Evolutionary conservation across 2,113 vertebrate genomes (phyloP).

Genomic region (Oxyura jamaicensis): DNA sequence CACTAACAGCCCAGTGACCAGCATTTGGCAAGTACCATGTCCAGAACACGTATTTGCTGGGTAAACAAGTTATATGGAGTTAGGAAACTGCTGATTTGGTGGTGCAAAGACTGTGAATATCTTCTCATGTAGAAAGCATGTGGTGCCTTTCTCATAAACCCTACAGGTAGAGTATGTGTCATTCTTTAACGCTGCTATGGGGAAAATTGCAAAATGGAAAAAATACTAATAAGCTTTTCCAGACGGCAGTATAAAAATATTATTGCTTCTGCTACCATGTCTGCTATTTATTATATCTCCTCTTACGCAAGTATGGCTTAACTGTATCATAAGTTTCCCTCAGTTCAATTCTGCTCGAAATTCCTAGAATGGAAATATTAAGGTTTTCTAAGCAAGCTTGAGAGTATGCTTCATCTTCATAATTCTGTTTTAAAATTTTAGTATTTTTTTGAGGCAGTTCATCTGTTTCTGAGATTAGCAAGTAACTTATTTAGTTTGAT

Average conservation of each 20-base stretch:
- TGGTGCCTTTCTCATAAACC: slow-evolving; percentile 51
- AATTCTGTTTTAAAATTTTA: not conserved
- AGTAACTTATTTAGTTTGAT: not conserved
- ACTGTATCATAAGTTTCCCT: not conserved
- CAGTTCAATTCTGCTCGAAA: not conserved
- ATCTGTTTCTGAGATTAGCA: not conserved
- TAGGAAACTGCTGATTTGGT: slow-evolving; percentile 43
- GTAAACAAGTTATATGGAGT: slow-evolving; percentile 40
- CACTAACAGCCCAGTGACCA: slow-evolving; percentile 11
- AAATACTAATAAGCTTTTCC: slow-evolving; percentile 68
- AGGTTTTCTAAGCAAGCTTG: not conserved
- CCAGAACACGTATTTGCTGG: slow-evolving; percentile 45
- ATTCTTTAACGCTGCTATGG: slow-evolving; percentile 27
- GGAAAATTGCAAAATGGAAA: slow-evolving; percentile 70
- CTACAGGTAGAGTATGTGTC: slow-evolving; percentile 61
- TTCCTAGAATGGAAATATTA: not conserved
- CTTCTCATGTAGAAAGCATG: slow-evolving; percentile 64
- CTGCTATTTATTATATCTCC: slow-evolving; percentile 64
- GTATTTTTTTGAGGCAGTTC: not conserved
- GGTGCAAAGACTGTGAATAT: slow-evolving; percentile 31
- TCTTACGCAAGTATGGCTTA: slow-evolving; percentile 11
- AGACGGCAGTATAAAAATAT: slow-evolving; percentile 60
- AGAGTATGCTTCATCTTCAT: not conserved
- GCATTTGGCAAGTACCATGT: slow-evolving; percentile 21
- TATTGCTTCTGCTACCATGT: slow-evolving; percentile 57